Base-by-base conservation (phyloP, 2,888 invertebrate species). In the Metalampra italica region DNA sequence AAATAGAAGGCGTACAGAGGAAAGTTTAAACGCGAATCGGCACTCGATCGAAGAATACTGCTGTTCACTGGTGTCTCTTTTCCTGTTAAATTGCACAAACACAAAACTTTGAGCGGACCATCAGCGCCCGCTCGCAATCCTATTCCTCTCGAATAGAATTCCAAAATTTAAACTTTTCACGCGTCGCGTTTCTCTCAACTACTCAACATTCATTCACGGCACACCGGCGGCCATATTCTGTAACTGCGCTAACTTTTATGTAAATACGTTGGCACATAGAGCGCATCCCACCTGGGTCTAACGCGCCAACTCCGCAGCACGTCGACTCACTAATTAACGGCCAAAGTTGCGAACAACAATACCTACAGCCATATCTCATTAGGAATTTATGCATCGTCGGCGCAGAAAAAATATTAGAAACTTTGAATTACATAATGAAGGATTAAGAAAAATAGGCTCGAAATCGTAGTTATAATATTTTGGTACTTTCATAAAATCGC, bases 291-390 rank as follows among this genome's bases (percentile, higher is more conserved):
- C 81, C 81, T 82, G 82, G 73, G 78, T 54, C 71, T 59, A 64
- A 54, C 46, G 60, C 55, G 57, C 60, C 62, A 62, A 64, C 62
- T 70, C 58, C 53, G 52, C 52, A 57, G 59, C 59, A 64, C 63
- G 59, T 66, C 66, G 64, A 61, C 64, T 65, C 66, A 60, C 76
- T 80, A 82, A 82, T 82, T 82, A 82, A 82, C 77, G 75, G 68
- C 68, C 64, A 56, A 82, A 82, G 69, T 82, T 79, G 60, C 15
- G 54, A 66, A 68, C 68, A 66, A 67, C 63, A 68, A 60, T 66
- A 68, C 65, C 68, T 68, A 67, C 64, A 68, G 66, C 67, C 61
- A 64, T 71, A 70, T 66, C 69, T 75, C 67, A 75, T 74, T 74
- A 71, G 62, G 63, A 62, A 69, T 66, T 66, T 38, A 15, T 54